Evolutionary conservation across 1,140 invertebrate genomes (phyloP).

Genomic region (Caenorhabditis inopinata): DNA sequence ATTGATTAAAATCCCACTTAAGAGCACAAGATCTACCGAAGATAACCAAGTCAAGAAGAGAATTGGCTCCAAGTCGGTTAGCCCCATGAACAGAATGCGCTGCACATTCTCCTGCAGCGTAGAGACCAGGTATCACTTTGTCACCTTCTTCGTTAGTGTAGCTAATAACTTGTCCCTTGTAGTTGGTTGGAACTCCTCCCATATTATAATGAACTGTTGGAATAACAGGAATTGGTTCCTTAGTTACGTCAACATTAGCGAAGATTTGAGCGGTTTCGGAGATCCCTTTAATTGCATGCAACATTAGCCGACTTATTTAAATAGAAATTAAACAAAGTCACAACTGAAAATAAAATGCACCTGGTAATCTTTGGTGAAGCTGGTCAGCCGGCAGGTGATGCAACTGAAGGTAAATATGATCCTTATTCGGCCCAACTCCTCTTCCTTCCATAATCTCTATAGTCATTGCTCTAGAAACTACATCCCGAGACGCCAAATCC

Average conservation of each 20-base stretch:
- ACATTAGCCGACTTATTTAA: too few species aligned
- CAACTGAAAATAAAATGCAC: background rate
- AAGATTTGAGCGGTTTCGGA: constrained; percentile 96
- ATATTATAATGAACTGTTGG: constrained; percentile 98
- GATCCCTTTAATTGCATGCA: too few species aligned
- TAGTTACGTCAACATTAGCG: constrained; percentile 94
- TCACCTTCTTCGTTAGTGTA: constrained; percentile 58
- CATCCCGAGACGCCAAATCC: constrained; percentile 94
- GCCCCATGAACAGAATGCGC: constrained; percentile 91
- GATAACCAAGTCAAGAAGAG: constrained; percentile 83
- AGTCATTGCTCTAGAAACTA: constrained; percentile 93
- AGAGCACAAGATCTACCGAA: background rate
- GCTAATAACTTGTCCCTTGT: constrained; percentile 73
- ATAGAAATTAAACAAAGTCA: too few species aligned
- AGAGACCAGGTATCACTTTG: constrained; percentile 74
- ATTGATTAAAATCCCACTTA: constrained; percentile 41
- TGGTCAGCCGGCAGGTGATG: constrained; percentile 93
- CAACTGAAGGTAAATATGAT: constrained; percentile 94
- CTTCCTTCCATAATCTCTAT: constrained; percentile 95
- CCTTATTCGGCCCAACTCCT: constrained; percentile 90
- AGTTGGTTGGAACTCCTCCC: constrained; percentile 85
- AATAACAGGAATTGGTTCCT: constrained; percentile 92
- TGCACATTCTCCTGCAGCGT: constrained; percentile 74
- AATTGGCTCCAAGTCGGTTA: constrained; percentile 95
- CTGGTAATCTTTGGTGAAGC: constrained; percentile 73